A percentile compares a stretch with the other conserved stretches of the same genome.
phyloP scores from a whole-genome alignment of 1,140 invertebrate species.

The Zeugodacus cucurbitae region DNA sequence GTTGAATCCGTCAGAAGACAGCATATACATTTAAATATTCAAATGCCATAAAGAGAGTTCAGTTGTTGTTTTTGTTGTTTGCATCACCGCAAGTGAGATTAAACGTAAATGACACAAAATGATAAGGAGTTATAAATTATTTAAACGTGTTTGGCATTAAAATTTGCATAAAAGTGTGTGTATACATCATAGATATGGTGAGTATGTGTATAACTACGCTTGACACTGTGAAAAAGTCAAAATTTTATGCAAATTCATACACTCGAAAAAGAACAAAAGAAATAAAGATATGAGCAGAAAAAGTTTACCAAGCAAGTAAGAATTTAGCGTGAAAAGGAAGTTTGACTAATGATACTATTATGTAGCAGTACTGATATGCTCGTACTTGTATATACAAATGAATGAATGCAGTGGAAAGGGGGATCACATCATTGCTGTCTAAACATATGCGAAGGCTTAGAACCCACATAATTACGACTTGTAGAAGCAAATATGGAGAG shows the following conservation, averaged over 20 bases:
- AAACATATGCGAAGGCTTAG: too few species aligned
- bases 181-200: not conserved
- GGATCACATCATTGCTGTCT: too few species aligned
- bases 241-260: not conserved
- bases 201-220: not conserved
- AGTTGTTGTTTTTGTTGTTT: not conserved
- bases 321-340: not conserved
- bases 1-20: not conserved
- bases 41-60: not conserved
- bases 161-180: conserved; percentile 24
- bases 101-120: conserved; percentile 39
- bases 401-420: too few species aligned
- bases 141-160: conserved; percentile 56
- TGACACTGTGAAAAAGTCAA: not conserved
- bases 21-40: not conserved
- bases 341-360: not conserved
- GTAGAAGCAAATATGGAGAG: too few species aligned
- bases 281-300: not conserved
- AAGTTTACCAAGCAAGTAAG: not conserved
- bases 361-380: not conserved
- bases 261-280: not conserved
- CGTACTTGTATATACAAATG: too few species aligned
- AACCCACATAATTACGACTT: too few species aligned
- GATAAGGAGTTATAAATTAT: conserved; percentile 54
- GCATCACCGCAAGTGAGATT: not conserved